Base-by-base conservation (phyloP, 2,113 vertebrate species). In the Rhodinocichla rosea region DNA sequence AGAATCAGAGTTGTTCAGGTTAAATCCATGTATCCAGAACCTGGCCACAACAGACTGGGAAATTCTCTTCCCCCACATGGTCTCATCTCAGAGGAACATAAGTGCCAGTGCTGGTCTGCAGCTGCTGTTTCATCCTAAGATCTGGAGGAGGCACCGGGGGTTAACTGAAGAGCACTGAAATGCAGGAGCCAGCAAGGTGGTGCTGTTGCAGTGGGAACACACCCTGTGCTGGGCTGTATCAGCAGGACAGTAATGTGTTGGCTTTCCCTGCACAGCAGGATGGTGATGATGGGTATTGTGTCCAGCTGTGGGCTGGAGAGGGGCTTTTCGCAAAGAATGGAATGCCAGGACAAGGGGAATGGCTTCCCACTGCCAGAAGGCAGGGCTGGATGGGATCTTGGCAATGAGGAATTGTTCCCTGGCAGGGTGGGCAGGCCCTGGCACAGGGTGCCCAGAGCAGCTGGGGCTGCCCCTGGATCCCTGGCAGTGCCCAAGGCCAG, bases 1-100 rank as follows among this genome's bases (percentile, higher is more conserved):
- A 45, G 42, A 33, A 26, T 10, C 23, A 14, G 55, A 39, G 2
- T n/a, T 47, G 59, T 35, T 77, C 28, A 40, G 11, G 28, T 35
- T 69, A 15, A 59, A 18, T 35, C 32, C 7, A 1, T 3, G 6
- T 13, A 15, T 30, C 47, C 32, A n/a, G 27, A 55, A 15, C 6
- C 7, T 1, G 2, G 11, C 17, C 14, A 7, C 0, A 0, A 2
- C 3, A 13, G 67, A 27, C 65, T 83, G 35, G 30, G 49, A 33
- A 53, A 23, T n/a, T 60, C 37, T 19, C 26, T 53, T 39, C 10
- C 53, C 35, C 8, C 5, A 1, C 8, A 0, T 15, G 33, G 21
- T 28, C 55, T 69, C 18, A 1, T 21, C 21, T 30, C 47, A 35
- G 18, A 27, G 11, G 16, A n/a, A 13, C 19, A 10, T 6, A 8